Percentiles rank a stretch among this genome's conserved stretches.
phyloP scores from a whole-genome alignment of 2,888 invertebrate species.

The Cheilosia impressa region DNA sequence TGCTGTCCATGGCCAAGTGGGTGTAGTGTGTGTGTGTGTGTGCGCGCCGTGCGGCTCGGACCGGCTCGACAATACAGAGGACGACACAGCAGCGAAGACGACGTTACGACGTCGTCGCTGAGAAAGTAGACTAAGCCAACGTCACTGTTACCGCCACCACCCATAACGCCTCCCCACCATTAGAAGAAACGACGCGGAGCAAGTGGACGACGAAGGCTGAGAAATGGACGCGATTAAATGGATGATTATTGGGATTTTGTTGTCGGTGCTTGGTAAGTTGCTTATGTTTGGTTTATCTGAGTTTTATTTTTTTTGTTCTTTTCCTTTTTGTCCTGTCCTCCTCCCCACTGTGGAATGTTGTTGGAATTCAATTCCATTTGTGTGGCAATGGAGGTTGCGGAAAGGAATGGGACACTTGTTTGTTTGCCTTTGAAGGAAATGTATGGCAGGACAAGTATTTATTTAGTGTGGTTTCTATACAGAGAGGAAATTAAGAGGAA shows the following conservation, averaged over 20 bases:
- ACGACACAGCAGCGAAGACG: slow-evolving; percentile 57
- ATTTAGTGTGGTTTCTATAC: slow-evolving; percentile 48
- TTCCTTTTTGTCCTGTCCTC: slow-evolving; percentile 4
- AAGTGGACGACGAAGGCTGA: slow-evolving; percentile 60
- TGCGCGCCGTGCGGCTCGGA: slow-evolving; percentile 22
- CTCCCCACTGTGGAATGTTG: slow-evolving; percentile 19
- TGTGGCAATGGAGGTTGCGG: not conserved
- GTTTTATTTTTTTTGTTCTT: slow-evolving; percentile 41
- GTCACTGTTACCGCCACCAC: slow-evolving; percentile 37
- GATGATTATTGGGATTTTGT: slow-evolving; percentile 75
- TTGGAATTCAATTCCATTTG: slow-evolving; percentile 47
- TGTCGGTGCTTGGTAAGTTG: slow-evolving; percentile 75
- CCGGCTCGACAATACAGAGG: slow-evolving; percentile 17
- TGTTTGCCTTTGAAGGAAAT: slow-evolving; percentile 58
- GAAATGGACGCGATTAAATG: slow-evolving; percentile 75
- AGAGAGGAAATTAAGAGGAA: slow-evolving; percentile 21
- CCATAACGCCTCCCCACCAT: slow-evolving; percentile 1
- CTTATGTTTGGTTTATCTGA: slow-evolving; percentile 70
- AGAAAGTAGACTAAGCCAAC: slow-evolving; percentile 42
- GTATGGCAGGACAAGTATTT: slow-evolving; percentile 54
- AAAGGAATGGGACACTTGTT: slow-evolving; percentile 70
- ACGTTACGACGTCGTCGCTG: slow-evolving; percentile 56
- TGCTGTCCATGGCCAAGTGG: slow-evolving; percentile 35
- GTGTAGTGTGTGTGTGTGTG: slow-evolving; percentile 45
- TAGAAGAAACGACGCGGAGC: slow-evolving; percentile 22